Evolutionary conservation across 2,888 invertebrate species (phyloP).

Genomic region (Tenthredo mesomela): DNA sequence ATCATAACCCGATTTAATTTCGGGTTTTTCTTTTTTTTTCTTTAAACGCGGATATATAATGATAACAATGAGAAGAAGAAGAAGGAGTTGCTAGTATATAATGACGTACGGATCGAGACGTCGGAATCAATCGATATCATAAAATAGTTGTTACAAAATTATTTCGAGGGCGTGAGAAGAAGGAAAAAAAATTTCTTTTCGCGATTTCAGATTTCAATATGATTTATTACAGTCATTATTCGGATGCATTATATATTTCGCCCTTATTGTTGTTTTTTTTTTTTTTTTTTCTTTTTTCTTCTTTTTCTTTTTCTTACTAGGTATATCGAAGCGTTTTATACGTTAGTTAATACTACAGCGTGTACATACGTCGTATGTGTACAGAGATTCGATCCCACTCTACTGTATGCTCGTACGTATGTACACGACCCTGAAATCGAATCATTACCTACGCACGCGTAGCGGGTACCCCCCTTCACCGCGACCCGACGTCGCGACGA

Average conservation of each 20-base stretch:
- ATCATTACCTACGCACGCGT: constrained; percentile 34
- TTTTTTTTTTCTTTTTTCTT: too few relatives aligned
- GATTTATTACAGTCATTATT: background rate
- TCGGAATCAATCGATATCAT: background rate
- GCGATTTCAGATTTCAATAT: background rate
- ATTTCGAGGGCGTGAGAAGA: background rate
- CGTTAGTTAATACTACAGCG: background rate
- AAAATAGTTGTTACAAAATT: background rate
- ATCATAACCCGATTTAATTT: constrained; percentile 15
- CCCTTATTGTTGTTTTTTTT: background rate
- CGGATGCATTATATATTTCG: background rate
- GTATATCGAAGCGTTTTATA: background rate
- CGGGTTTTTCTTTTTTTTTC: background rate
- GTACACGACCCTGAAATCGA: background rate
- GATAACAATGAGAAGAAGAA: background rate
- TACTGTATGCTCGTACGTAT: background rate
- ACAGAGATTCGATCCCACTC: background rate
- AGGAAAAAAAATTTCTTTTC: background rate
- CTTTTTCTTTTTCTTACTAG: background rate
- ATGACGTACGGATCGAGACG: constrained; percentile 3
- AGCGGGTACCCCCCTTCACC: background rate
- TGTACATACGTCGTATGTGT: background rate
- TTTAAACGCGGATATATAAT: background rate
- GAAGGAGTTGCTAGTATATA: background rate
- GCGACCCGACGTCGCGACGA: background rate